Evolutionary conservation across 2,797 vertebrate species (phyloP).

Genomic region (Alcedo quadribrachys): DNA sequence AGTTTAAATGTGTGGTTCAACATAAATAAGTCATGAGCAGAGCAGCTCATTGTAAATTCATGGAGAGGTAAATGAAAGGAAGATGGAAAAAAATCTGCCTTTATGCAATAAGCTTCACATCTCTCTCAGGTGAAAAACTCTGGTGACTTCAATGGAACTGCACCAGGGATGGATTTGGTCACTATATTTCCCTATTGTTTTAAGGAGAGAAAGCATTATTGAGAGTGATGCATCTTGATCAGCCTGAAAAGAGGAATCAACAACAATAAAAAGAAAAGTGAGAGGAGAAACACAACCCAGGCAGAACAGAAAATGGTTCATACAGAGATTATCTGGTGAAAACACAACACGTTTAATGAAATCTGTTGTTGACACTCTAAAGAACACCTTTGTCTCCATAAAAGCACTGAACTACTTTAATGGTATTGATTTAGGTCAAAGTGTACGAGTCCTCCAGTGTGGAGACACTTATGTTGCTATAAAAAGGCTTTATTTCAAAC

Average conservation of each 20-base stretch:
- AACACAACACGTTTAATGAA: neutral
- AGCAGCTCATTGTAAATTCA: constrained; percentile 21
- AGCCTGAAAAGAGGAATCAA: neutral
- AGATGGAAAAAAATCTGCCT: neutral
- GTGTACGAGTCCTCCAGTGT: neutral
- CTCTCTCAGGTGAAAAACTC: neutral
- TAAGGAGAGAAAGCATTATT: neutral
- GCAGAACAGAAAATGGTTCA: neutral
- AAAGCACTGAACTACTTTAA: neutral
- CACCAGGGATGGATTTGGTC: neutral
- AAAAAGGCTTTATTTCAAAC: constrained; percentile 25
- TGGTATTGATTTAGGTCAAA: constrained; percentile 22
- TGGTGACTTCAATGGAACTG: neutral
- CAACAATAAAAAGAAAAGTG: neutral
- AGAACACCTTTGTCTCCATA: neutral
- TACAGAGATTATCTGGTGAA: neutral
- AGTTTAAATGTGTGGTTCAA: neutral
- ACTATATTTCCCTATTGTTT: neutral
- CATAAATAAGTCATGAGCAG: constrained; percentile 37
- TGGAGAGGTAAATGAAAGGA: constrained; percentile 18
- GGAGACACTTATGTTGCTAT: neutral
- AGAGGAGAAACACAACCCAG: neutral
- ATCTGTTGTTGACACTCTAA: neutral
- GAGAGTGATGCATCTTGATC: neutral
- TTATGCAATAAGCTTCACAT: neutral